Conservation (phyloP, 1,140 invertebrate genomes). For the Zaprionus davidi region DNA sequence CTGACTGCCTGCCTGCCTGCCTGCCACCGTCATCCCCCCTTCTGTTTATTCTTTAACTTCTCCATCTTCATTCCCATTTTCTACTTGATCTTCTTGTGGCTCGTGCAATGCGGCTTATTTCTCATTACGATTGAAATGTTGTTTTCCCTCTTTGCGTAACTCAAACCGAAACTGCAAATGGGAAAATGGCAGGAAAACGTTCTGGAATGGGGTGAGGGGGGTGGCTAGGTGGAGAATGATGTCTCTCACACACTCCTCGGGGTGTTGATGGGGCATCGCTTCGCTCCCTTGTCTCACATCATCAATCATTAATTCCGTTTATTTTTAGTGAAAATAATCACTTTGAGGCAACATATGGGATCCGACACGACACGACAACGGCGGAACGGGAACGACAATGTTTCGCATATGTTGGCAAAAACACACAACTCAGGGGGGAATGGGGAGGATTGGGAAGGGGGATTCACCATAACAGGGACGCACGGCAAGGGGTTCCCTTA, state of each 20-base stretch:
- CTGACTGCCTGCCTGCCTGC: not conserved
- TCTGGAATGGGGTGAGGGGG: not conserved
- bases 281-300: slow-evolving; percentile 78
- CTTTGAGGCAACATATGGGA: slow-evolving; percentile 78
- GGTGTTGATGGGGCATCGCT: slow-evolving; percentile 68
- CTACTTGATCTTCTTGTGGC: slow-evolving; percentile 63
- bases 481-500: slow-evolving; percentile 44
- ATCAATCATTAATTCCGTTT: slow-evolving; percentile 81
- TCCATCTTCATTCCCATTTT: not conserved
- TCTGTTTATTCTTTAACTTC: not conserved
- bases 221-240: slow-evolving; percentile 25
- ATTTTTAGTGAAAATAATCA: slow-evolving; percentile 82
- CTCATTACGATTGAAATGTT: slow-evolving; percentile 71
- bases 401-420: slow-evolving; percentile 68
- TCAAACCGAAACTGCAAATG: slow-evolving; percentile 9
- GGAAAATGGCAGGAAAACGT: slow-evolving; percentile 17
- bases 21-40: not conserved
- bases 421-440: not conserved
- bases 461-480: not conserved
- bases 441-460: not conserved
- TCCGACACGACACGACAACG: slow-evolving; percentile 29
- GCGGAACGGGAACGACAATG: slow-evolving; percentile 27
- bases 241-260: not conserved
- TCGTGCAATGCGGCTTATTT: slow-evolving; percentile 58
- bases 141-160: slow-evolving; percentile 41